Evolutionary conservation across 2,888 invertebrate species (phyloP).

Genomic region (Coelopa pilipes): DNA sequence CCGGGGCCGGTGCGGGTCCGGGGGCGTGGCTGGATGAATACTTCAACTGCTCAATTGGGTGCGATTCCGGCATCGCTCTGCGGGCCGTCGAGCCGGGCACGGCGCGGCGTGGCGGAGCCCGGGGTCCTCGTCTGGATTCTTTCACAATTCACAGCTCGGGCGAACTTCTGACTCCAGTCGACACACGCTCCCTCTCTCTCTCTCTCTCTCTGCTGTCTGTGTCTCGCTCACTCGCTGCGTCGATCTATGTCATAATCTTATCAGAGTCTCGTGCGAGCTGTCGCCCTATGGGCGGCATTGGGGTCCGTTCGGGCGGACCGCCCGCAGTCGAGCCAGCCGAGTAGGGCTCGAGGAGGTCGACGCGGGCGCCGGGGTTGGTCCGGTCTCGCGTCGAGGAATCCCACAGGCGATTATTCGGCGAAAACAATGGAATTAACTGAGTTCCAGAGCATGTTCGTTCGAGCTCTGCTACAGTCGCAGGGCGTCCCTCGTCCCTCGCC

Average conservation of each 20-base stretch:
- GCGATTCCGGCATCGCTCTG: slow-evolving; percentile 9
- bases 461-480: background rate
- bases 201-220: background rate
- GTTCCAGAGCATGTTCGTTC: slow-evolving; percentile 7
- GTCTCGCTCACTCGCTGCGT: background rate
- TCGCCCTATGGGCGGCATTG: background rate
- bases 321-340: background rate
- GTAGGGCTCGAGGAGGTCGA: background rate
- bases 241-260: slow-evolving; percentile 1
- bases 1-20: background rate
- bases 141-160: slow-evolving; percentile 21
- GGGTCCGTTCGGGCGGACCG: background rate
- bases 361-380: no score
- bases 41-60: slow-evolving; percentile 34
- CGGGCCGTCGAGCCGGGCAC: background rate
- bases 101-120: no score
- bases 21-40: slow-evolving; percentile 8
- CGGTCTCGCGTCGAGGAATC: background rate
- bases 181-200: background rate
- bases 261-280: background rate
- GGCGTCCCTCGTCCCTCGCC: background rate
- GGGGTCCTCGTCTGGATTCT: background rate
- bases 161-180: slow-evolving; percentile 9
- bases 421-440: slow-evolving; percentile 16
- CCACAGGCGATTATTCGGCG: slow-evolving; percentile 18